These are phyloP conservation scores for Odontocerum albicorne DNA, from an alignment of 2,888 invertebrate species.

Conservation along the genomic window DNA sequence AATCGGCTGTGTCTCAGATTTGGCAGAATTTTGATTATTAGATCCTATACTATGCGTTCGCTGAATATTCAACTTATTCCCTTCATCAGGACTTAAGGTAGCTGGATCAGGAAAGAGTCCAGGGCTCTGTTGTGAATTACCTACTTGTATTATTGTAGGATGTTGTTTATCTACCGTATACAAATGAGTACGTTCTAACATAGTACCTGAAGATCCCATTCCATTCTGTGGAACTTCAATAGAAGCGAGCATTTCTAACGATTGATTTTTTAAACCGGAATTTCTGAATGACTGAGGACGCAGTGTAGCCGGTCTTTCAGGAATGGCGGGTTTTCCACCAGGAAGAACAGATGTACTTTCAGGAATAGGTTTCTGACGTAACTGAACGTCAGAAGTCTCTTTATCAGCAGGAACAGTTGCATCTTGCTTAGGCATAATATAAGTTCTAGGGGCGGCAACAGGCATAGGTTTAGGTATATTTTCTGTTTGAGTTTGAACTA, in stretches of 20 bases:
- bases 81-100: conserved; percentile 41
- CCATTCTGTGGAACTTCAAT: conserved; percentile 38
- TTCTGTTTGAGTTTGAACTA: conserved; percentile 40
- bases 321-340: conserved; percentile 74
- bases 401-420: conserved; percentile 39
- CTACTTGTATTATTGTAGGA: conserved; percentile 67
- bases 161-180: conserved; percentile 76
- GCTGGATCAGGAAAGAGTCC: conserved; percentile 18
- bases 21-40: conserved; percentile 40
- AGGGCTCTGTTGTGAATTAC: conserved; percentile 38
- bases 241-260: conserved; percentile 36
- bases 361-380: conserved; percentile 48
- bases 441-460: conserved; percentile 53
- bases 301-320: conserved; percentile 75
- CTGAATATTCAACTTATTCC: conserved; percentile 47
- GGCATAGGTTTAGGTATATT: conserved; percentile 50
- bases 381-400: conserved; percentile 50
- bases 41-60: conserved; percentile 54
- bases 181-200: conserved; percentile 68
- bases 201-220: conserved; percentile 45
- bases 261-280: conserved; percentile 44
- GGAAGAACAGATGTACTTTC: conserved; percentile 43
- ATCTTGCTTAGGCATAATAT: conserved; percentile 41
- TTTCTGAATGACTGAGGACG: conserved; percentile 60
- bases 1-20: conserved; percentile 45